phyloP scores from a whole-genome alignment of 2,797 vertebrate genomes.

The Acrossocheilus wenchowensis region DNA sequence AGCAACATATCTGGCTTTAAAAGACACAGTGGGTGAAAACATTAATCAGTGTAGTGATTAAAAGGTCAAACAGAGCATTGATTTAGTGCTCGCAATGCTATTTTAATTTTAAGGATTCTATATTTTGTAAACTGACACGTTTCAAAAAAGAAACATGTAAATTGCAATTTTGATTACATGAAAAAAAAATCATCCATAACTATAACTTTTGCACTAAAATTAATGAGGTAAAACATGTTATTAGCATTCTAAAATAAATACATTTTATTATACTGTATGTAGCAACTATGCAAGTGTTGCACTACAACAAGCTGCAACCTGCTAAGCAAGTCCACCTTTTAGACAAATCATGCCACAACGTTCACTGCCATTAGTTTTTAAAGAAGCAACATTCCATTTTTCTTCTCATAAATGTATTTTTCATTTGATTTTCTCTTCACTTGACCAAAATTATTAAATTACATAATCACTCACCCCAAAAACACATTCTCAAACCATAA shows the following conservation, averaged over 20 bases:
- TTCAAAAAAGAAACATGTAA: neutral
- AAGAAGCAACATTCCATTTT: neutral
- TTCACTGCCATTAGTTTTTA: neutral
- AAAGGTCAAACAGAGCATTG: neutral
- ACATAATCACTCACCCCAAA: neutral
- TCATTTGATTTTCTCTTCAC: neutral
- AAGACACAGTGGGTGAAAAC: neutral
- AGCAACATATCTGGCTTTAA: neutral
- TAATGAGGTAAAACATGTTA: neutral
- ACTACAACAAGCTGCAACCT: neutral
- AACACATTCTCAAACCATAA: neutral
- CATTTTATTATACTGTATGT: neutral
- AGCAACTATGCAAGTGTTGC: neutral
- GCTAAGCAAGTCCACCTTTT: conserved; percentile 15
- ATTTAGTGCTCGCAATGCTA: neutral
- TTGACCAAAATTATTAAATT: neutral
- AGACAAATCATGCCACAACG: neutral
- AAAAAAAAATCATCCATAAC: neutral
- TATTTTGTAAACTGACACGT: neutral
- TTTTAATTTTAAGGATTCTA: neutral
- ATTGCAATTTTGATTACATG: neutral
- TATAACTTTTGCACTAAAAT: neutral
- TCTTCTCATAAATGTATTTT: neutral
- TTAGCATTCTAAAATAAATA: neutral
- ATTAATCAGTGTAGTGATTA: neutral